Percentiles rank a stretch among this genome's conserved stretches.
These are phyloP conservation scores for Shargacucullia verbasci DNA, from an alignment of 2,888 invertebrate species.

Conservation along the genomic window DNA sequence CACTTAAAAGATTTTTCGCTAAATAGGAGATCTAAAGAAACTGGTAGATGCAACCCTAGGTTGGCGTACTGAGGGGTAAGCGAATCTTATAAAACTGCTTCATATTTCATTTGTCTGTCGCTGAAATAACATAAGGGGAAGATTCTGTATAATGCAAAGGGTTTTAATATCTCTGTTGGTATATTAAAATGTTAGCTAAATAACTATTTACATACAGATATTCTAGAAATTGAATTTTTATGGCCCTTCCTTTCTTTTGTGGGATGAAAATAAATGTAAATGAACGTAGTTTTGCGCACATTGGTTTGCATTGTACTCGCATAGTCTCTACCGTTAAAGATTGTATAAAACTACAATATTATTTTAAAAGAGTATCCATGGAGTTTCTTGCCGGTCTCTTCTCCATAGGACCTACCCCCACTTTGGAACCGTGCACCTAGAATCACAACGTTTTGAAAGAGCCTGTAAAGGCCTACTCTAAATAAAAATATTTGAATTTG, in stretches of 20 bases:
- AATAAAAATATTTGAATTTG: too few species aligned
- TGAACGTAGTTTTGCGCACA: too few species aligned
- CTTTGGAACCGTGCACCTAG: too few species aligned
- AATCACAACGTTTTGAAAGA: too few species aligned
- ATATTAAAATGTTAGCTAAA: constrained; percentile 42
- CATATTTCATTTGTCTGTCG: constrained; percentile 62
- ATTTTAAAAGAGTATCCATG: too few species aligned
- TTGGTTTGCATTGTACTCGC: too few species aligned
- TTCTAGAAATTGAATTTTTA: constrained; percentile 17
- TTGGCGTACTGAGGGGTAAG: constrained; percentile 46
- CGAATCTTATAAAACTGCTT: constrained; percentile 59
- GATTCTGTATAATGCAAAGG: constrained; percentile 43
- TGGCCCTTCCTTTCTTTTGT: constrained; percentile 11
- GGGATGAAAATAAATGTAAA: background rate
- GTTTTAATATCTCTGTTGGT: constrained; percentile 43
- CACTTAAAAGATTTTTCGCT: background rate
- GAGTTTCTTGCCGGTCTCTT: too few species aligned
- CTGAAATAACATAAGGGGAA: constrained; percentile 61
- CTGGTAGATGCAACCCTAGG: constrained; percentile 52
- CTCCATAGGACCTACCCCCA: too few species aligned
- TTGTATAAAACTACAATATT: too few species aligned
- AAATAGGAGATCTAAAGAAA: constrained; percentile 46
- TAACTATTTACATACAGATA: constrained; percentile 14
- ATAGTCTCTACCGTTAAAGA: too few species aligned
- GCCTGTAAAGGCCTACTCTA: too few species aligned